These are phyloP conservation scores for Tachysurus vachellii DNA, from an alignment of 2,113 vertebrate species.

Conservation along the genomic window DNA sequence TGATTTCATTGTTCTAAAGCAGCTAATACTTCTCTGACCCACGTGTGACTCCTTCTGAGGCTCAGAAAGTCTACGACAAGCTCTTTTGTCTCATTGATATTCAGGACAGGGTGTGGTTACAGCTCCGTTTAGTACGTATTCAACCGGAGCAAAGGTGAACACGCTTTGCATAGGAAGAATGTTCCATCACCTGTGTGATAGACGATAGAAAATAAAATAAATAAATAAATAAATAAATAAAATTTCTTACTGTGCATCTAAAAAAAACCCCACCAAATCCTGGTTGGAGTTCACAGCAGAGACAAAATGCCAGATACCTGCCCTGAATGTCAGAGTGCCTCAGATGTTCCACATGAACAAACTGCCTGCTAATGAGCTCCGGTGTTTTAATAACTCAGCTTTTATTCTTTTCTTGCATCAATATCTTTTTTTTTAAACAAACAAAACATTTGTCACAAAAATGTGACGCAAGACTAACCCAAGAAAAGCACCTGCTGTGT, in stretches of 20 bases:
- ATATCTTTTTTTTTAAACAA: neutral
- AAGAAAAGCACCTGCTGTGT: slow-evolving; percentile 31
- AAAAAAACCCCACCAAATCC: slow-evolving; percentile 14
- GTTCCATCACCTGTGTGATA: slow-evolving; percentile 16
- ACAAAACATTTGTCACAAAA: slow-evolving; percentile 27
- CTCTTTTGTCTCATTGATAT: slow-evolving; percentile 1
- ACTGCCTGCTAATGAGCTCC: slow-evolving; percentile 39
- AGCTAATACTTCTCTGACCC: neutral
- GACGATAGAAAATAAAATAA: neutral
- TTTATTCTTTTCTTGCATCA: slow-evolving; percentile 14
- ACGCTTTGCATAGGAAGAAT: slow-evolving; percentile 21
- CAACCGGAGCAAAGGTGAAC: slow-evolving; percentile 25
- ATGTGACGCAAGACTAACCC: slow-evolving; percentile 24
- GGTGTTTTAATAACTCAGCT: slow-evolving; percentile 28
- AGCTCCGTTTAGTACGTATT: slow-evolving; percentile 27
- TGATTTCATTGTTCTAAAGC: neutral
- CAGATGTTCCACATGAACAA: slow-evolving; percentile 33
- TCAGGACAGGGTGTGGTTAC: slow-evolving; percentile 9
- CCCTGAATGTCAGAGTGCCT: slow-evolving; percentile 37
- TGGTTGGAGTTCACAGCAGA: slow-evolving; percentile 31
- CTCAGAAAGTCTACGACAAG: neutral
- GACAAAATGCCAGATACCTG: slow-evolving; percentile 41
- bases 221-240: neutral
- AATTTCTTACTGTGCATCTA: slow-evolving; percentile 19
- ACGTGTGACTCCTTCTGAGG: neutral